phyloP scores from a whole-genome alignment of 23 tunicate species.

The Botrylloides violaceus region DNA sequence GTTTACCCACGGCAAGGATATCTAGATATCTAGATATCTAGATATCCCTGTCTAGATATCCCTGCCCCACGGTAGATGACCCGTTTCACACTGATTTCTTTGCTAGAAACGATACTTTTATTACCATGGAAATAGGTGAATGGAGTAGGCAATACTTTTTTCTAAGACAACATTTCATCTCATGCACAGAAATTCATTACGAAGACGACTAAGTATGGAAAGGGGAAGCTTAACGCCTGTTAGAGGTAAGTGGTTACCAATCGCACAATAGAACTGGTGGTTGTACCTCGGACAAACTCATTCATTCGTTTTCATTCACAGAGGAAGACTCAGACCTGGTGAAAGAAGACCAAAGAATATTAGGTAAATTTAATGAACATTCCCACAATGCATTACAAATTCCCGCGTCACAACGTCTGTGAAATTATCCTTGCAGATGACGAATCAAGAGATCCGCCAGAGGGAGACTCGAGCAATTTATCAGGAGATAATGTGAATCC shows the following conservation, averaged over 20 bases:
- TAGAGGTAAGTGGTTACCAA: not conserved
- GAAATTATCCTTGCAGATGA: not conserved
- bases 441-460: constrained; percentile 46
- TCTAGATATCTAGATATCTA: too few species aligned
- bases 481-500: not conserved
- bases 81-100: too few species aligned
- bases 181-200: not conserved
- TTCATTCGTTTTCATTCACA: not conserved
- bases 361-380: too few species aligned
- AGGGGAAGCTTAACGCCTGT: constrained; percentile 5
- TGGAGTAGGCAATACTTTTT: too few species aligned
- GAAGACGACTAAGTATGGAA: constrained; percentile 9
- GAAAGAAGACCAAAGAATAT: not conserved
- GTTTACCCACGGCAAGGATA: too few species aligned
- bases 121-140: too few species aligned
- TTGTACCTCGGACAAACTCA: constrained; percentile 1
- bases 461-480: constrained; percentile 44
- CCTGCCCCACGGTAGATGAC: too few species aligned
- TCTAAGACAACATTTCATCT: too few species aligned
- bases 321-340: not conserved
- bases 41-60: too few species aligned
- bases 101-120: too few species aligned
- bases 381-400: too few species aligned
- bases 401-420: constrained; percentile 5
- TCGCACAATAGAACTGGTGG: not conserved